phyloP scores from a whole-genome alignment of 2,888 invertebrate species.

The Fragum fragum region DNA sequence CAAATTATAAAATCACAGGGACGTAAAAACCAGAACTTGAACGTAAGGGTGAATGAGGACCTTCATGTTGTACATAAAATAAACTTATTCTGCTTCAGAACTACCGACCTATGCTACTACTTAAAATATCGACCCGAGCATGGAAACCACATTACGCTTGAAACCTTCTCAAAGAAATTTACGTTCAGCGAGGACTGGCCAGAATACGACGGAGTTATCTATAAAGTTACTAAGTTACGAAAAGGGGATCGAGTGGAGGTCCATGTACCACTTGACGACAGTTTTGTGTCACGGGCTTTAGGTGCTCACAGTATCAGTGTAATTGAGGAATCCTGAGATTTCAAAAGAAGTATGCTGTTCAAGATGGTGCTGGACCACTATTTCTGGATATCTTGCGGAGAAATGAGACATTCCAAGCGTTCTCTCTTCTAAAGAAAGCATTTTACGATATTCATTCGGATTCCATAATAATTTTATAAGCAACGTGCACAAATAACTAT shows the following conservation, averaged over 20 bases:
- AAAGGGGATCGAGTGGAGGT: neutral
- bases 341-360: too few species aligned
- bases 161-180: neutral
- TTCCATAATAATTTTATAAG: too few species aligned
- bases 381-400: too few species aligned
- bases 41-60: too few species aligned
- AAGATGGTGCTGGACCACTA: too few species aligned
- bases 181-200: neutral
- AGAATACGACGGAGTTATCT: neutral
- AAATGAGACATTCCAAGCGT: too few species aligned
- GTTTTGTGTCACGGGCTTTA: neutral
- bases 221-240: neutral
- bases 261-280: neutral
- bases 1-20: too few species aligned
- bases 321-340: neutral
- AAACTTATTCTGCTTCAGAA: neutral
- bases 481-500: too few species aligned
- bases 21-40: too few species aligned
- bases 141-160: neutral
- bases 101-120: neutral
- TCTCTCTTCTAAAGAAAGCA: too few species aligned
- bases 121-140: neutral
- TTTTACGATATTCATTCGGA: too few species aligned
- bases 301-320: slow-evolving; percentile 5
- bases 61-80: too few species aligned